These are phyloP conservation scores for Vireo griseus DNA, from an alignment of 2,797 vertebrate species.

Conservation along the genomic window DNA sequence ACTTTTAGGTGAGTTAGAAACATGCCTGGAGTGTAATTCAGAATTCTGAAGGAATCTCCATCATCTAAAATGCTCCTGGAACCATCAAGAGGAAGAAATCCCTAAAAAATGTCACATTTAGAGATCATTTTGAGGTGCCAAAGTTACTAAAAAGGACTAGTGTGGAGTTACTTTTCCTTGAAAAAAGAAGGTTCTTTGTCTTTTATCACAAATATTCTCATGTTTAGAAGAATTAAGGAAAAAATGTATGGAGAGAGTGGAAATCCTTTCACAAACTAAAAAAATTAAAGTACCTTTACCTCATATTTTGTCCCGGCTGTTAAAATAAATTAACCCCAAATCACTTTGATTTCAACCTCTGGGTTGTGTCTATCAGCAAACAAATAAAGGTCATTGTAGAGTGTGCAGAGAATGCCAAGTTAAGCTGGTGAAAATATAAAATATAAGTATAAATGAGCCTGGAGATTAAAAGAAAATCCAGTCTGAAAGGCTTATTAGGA, in stretches of 20 bases:
- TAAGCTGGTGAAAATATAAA: background rate
- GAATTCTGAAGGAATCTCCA: background rate
- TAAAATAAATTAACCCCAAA: background rate
- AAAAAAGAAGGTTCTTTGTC: background rate
- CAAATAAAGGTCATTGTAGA: background rate
- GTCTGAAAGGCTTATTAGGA: constrained; percentile 58
- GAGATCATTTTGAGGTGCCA: background rate
- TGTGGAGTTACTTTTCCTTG: background rate
- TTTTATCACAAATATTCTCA: background rate
- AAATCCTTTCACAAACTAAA: background rate
- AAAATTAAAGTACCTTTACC: background rate
- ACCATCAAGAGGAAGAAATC: background rate
- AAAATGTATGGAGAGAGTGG: background rate
- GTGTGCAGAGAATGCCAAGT: background rate
- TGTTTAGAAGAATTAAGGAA: background rate
- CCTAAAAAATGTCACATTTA: background rate
- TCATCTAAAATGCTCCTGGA: background rate
- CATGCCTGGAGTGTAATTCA: no score
- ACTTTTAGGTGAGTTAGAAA: background rate
- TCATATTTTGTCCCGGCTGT: background rate
- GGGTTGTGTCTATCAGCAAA: background rate
- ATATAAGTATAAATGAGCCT: constrained; percentile 51
- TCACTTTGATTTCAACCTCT: background rate
- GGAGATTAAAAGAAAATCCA: constrained; percentile 55
- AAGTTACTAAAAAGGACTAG: background rate